Conservation (phyloP, 2,888 invertebrate species). For the Cryptus viduatorius region DNA sequence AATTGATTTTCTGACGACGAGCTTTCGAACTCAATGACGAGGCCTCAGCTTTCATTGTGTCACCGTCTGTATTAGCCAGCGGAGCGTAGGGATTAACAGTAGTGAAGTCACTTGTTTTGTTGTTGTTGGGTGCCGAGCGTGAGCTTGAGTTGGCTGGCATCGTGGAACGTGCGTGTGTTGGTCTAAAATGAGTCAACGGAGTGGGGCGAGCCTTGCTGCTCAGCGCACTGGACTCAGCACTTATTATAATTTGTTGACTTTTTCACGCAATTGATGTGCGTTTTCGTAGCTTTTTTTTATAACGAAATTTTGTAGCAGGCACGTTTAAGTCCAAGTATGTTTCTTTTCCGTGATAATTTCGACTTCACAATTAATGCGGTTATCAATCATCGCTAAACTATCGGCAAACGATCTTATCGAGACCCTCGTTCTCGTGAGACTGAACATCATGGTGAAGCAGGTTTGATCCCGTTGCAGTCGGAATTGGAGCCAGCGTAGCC, state of each 20-base stretch:
- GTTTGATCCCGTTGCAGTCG: no score
- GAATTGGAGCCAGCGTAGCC: no score
- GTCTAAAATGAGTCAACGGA: conserved; percentile 2
- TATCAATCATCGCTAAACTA: no score
- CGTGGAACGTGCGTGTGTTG: conserved; percentile 12
- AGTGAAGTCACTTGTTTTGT: neutral
- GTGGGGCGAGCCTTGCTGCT: conserved; percentile 15
- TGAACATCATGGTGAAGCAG: no score
- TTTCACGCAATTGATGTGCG: neutral
- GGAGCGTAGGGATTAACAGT: conserved; percentile 15
- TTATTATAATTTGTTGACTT: no score
- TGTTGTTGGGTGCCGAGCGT: neutral
- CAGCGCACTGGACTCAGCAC: conserved; percentile 7
- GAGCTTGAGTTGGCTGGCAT: conserved; percentile 3
- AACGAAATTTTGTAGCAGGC: neutral
- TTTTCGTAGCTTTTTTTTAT: neutral
- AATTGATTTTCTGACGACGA: conserved; percentile 18
- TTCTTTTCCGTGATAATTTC: conserved; percentile 5
- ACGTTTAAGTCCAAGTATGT: neutral
- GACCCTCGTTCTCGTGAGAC: no score
- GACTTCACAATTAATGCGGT: no score
- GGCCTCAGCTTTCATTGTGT: neutral
- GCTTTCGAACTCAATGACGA: no score
- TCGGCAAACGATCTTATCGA: no score
- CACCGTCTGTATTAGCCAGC: neutral